A percentile compares a stretch with the other conserved stretches of the same genome.
These are phyloP conservation scores for Eledona agricola DNA, from an alignment of 2,888 invertebrate genomes.

Conservation along the genomic window DNA sequence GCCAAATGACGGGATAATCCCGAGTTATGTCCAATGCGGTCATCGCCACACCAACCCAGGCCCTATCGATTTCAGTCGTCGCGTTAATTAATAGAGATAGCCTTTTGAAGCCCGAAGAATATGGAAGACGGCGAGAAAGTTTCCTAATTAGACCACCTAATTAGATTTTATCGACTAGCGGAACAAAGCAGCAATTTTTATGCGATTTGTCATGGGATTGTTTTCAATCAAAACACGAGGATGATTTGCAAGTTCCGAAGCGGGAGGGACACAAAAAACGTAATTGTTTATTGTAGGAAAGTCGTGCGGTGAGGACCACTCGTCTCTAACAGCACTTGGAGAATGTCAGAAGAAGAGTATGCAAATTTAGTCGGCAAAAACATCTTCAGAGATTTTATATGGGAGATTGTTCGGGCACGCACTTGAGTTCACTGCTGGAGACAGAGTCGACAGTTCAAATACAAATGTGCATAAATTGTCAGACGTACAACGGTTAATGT, in stretches of 20 bases:
- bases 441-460: no score
- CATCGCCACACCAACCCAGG: conserved; percentile 12
- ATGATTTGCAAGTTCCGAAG: conserved; percentile 16
- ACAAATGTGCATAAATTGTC: no score
- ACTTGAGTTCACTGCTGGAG: no score
- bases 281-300: conserved; percentile 3
- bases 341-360: no score
- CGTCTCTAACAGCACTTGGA: no score
- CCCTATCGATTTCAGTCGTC: conserved; percentile 24
- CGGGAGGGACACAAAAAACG: conserved; percentile 2
- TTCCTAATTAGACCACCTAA: conserved; percentile 22
- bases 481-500: no score
- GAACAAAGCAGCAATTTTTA: conserved; percentile 20
- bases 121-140: conserved; percentile 26
- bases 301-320: neutral
- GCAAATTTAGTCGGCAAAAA: no score
- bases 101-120: conserved; percentile 1
- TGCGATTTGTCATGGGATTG: conserved; percentile 20
- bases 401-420: no score
- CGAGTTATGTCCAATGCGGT: conserved; percentile 34
- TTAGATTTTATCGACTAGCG: conserved; percentile 22
- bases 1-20: conserved; percentile 47
- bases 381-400: no score
- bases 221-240: conserved; percentile 22
- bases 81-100: conserved; percentile 18